phyloP scores from a whole-genome alignment of 2,113 vertebrate genomes.

The Argyrosomus japonicus region DNA sequence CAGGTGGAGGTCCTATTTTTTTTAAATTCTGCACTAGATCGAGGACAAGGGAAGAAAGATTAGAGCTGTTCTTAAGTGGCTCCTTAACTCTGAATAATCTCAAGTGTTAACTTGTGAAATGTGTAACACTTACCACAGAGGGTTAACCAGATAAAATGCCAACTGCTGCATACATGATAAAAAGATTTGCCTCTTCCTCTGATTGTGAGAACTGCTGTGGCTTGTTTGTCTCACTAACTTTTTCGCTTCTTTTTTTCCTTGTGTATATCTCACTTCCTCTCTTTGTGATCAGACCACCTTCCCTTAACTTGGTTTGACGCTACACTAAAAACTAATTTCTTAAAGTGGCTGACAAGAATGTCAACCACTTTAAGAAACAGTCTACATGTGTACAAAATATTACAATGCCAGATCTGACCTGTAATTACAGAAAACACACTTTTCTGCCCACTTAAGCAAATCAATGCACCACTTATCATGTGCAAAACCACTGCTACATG shows the following conservation, averaged over 20 bases:
- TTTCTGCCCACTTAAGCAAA: constrained; percentile 5
- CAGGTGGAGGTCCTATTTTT: background rate
- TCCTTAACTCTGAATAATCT: background rate
- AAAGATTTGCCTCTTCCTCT: constrained; percentile 53
- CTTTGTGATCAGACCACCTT: constrained; percentile 71
- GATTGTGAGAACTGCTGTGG: constrained; percentile 62
- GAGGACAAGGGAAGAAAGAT: background rate
- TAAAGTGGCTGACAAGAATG: too few relatives aligned
- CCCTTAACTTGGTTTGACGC: constrained; percentile 32
- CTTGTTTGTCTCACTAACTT: constrained; percentile 52
- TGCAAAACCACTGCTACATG: background rate
- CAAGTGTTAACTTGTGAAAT: background rate
- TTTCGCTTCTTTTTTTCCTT: constrained; percentile 68
- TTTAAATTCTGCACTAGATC: background rate
- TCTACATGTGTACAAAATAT: constrained; percentile 8
- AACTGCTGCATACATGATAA: background rate
- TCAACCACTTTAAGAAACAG: background rate
- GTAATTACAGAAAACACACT: constrained; percentile 16
- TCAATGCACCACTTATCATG: constrained; percentile 1
- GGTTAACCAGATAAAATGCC: background rate
- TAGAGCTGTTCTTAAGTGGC: background rate
- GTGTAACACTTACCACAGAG: background rate
- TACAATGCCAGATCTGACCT: constrained; percentile 8
- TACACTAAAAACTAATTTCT: background rate
- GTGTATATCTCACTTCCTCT: constrained; percentile 70